Conservation (phyloP, 2,797 vertebrate species). For the Emys orbicularis region DNA sequence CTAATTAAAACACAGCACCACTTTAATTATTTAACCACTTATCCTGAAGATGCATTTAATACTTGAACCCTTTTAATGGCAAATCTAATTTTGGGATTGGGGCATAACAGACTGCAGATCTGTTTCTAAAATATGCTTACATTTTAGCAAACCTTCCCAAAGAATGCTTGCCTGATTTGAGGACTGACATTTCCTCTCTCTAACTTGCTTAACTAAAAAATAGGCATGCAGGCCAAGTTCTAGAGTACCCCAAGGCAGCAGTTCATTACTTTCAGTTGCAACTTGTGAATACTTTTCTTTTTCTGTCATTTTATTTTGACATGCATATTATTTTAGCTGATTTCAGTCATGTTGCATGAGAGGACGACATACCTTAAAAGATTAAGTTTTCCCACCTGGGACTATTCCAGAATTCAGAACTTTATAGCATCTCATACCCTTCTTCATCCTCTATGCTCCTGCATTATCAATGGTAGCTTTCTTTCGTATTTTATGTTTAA, state of each 20-base stretch:
- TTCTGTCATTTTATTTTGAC: constrained; percentile 78
- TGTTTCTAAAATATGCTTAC: constrained; percentile 78
- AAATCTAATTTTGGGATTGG: constrained; percentile 83
- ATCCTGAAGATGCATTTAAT: constrained; percentile 73
- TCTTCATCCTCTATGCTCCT: constrained; percentile 68
- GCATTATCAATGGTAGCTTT: constrained; percentile 76
- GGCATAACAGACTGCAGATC: constrained; percentile 77
- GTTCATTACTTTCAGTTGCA: constrained; percentile 75
- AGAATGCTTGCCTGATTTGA: constrained; percentile 79
- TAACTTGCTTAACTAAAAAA: constrained; percentile 79
- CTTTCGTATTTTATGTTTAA: constrained; percentile 75
- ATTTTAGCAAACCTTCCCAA: constrained; percentile 78
- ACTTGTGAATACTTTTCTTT: constrained; percentile 74
- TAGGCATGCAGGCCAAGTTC: constrained; percentile 73
- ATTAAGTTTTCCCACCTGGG: constrained; percentile 82
- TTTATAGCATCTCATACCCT: constrained; percentile 73
- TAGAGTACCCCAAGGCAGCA: constrained; percentile 74
- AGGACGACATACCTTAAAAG: constrained; percentile 81
- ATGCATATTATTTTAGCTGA: constrained; percentile 79
- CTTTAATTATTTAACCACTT: constrained; percentile 79
- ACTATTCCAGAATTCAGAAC: constrained; percentile 77
- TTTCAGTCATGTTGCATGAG: constrained; percentile 78
- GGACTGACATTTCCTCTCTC: constrained; percentile 84
- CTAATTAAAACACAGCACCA: constrained; percentile 82
- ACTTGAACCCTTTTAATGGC: constrained; percentile 73